Evolutionary conservation across 1,140 invertebrate species (phyloP).

Genomic region (Atta cephalotes): DNA sequence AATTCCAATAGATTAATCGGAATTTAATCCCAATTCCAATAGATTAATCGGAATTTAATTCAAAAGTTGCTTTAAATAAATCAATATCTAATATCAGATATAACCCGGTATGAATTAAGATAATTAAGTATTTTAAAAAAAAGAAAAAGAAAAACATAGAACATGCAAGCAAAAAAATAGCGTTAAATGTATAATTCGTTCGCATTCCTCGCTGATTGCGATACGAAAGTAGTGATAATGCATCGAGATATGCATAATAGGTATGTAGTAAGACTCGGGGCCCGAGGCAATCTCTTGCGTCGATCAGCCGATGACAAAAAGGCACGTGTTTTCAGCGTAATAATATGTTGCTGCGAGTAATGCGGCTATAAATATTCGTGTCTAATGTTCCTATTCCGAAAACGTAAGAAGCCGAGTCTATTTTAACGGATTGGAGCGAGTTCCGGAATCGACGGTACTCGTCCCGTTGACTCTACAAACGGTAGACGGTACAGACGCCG

Average conservation of each 20-base stretch:
- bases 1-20: background rate
- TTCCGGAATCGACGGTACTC: slow-evolving; percentile 26
- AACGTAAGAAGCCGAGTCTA: slow-evolving; percentile 69
- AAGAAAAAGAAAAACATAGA: background rate
- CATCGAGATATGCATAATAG: background rate
- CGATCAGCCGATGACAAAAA: slow-evolving; percentile 6
- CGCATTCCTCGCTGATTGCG: background rate
- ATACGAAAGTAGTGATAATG: background rate
- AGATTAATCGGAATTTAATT: background rate
- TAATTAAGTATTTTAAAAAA: background rate
- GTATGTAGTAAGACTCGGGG: background rate
- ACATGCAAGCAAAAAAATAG: background rate
- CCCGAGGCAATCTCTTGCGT: background rate
- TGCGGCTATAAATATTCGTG: slow-evolving; percentile 65
- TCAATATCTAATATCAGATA: too few relatives aligned
- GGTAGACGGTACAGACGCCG: background rate
- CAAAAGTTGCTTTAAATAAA: background rate
- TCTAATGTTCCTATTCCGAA: slow-evolving; percentile 60
- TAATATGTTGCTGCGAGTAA: slow-evolving; percentile 24
- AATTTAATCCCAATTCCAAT: background rate
- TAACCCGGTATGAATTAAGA: too few relatives aligned
- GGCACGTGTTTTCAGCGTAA: background rate
- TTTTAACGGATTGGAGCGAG: slow-evolving; percentile 66
- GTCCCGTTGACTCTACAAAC: slow-evolving; percentile 30
- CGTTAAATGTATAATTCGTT: background rate